Conservation (phyloP, 2,113 vertebrate genomes). For the Petrocephalus microphthalmus region DNA sequence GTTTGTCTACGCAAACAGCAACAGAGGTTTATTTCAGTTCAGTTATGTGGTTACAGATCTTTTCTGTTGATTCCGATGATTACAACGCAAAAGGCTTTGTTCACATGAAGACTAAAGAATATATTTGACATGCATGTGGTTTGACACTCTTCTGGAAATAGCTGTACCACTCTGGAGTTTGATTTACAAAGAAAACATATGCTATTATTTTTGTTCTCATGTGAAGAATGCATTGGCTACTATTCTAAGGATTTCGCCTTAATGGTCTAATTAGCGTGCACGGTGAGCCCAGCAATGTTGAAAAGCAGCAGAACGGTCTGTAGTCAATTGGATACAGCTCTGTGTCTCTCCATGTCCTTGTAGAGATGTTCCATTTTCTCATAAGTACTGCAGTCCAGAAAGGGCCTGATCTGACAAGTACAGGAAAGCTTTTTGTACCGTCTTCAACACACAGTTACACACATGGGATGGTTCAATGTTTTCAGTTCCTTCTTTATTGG, state of each 20-base stretch:
- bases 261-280: neutral
- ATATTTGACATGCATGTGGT: conserved; percentile 11
- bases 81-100: neutral
- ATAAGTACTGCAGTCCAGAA: conserved; percentile 42
- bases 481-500: conserved; percentile 49
- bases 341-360: conserved; percentile 52
- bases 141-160: conserved; percentile 2
- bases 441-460: conserved; percentile 72
- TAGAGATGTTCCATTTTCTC: conserved; percentile 48
- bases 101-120: neutral
- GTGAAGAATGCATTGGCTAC: conserved; percentile 3
- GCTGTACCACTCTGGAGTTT: neutral
- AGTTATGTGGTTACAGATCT: neutral
- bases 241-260: neutral
- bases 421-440: conserved; percentile 64
- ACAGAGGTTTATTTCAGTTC: neutral
- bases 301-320: conserved; percentile 33
- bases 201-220: neutral
- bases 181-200: neutral
- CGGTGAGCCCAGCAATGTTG: conserved; percentile 41
- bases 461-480: conserved; percentile 56
- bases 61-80: neutral
- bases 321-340: conserved; percentile 45
- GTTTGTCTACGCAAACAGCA: neutral
- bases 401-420: conserved; percentile 57